These are phyloP conservation scores for Saccostrea echinata DNA, from an alignment of 1,140 invertebrate genomes.

Conservation along the genomic window DNA sequence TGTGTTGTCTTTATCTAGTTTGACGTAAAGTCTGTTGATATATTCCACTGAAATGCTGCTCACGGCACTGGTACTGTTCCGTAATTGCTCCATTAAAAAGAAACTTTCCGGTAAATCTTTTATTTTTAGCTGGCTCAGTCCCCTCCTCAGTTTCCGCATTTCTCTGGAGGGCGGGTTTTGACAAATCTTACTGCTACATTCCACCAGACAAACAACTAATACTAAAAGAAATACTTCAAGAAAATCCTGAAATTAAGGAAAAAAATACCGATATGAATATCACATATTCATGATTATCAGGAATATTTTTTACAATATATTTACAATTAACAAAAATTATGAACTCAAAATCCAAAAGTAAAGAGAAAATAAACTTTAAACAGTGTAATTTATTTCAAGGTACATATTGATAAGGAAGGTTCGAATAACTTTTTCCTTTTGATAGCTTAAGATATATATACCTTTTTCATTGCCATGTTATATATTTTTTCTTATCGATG, in stretches of 20 bases:
- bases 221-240: not conserved
- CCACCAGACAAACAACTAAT: not conserved
- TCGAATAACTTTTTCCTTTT: not conserved
- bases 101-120: constrained; percentile 16
- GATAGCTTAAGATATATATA: not conserved
- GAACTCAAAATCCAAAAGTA: not conserved
- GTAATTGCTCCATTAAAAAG: not conserved
- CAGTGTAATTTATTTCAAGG: not conserved
- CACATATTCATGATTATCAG: not conserved
- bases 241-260: not conserved
- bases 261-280: not conserved
- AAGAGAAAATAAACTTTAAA: not conserved
- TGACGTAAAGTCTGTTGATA: not conserved
- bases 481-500: too few relatives aligned
- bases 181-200: not conserved
- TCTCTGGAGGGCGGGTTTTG: not conserved
- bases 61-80: not conserved
- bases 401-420: not conserved
- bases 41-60: not conserved
- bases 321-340: not conserved
- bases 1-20: not conserved
- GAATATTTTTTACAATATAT: too few relatives aligned
- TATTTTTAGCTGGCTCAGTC: not conserved
- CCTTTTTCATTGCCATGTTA: not conserved
- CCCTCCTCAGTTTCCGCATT: not conserved